Conservation (phyloP, 2,888 invertebrate species). For the Habroteleia sp. region DNA sequence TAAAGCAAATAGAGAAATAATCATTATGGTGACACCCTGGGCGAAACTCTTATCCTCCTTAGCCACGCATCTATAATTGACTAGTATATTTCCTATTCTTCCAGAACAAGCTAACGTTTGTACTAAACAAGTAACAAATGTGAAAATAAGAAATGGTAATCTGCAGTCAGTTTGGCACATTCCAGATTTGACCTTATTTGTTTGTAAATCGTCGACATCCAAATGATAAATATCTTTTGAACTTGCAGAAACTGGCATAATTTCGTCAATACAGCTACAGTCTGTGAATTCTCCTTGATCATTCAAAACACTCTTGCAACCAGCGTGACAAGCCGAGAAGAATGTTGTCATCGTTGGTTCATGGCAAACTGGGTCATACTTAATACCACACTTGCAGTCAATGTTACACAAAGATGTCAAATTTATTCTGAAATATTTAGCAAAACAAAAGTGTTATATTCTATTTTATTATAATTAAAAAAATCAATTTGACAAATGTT, state of each 20-base stretch:
- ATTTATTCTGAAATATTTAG: constrained; percentile 80
- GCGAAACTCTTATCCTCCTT: constrained; percentile 85
- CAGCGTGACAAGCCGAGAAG: constrained; percentile 89
- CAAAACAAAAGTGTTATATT: no score
- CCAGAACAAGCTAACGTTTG: constrained; percentile 86
- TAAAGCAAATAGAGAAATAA: constrained; percentile 84
- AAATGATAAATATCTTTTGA: constrained; percentile 46
- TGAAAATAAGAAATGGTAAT: constrained; percentile 81
- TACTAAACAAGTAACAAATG: constrained; percentile 82
- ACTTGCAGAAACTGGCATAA: constrained; percentile 7
- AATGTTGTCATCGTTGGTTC: constrained; percentile 83
- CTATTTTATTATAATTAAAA: no score
- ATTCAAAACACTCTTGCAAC: constrained; percentile 82
- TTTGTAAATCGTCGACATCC: constrained; percentile 10
- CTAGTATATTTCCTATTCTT: constrained; percentile 85
- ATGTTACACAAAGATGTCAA: constrained; percentile 83
- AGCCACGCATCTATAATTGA: constrained; percentile 85
- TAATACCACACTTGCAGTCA: constrained; percentile 84
- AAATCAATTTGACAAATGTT: no score
- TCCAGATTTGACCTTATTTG: constrained; percentile 74
- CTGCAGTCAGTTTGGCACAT: constrained; percentile 77
- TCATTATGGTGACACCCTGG: constrained; percentile 84
- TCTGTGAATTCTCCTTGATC: constrained; percentile 75
- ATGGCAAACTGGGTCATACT: constrained; percentile 86
- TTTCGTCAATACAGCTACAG: constrained; percentile 70